A percentile compares a stretch with the other conserved stretches of the same genome.
These are phyloP conservation scores for Saccostrea glomerata DNA, from an alignment of 1,140 invertebrate species.

Conservation along the genomic window DNA sequence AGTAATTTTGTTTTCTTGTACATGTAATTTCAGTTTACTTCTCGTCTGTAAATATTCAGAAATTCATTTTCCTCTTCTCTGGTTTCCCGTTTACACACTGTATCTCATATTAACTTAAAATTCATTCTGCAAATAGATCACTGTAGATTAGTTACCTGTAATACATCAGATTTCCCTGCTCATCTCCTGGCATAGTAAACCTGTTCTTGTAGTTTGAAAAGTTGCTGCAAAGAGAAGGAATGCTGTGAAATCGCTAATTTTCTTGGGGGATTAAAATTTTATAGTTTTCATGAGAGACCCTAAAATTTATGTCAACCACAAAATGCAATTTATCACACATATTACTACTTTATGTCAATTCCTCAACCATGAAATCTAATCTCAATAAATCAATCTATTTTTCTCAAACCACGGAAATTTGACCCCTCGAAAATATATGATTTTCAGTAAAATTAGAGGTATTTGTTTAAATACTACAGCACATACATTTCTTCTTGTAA, in stretches of 20 bases:
- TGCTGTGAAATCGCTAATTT: not conserved
- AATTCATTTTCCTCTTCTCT: no score
- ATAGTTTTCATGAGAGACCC: no score
- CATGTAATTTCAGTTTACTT: no score
- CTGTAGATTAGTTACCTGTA: constrained; percentile 84
- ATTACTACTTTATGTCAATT: not conserved
- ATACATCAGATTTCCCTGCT: constrained; percentile 86
- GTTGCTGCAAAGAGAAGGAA: constrained; percentile 84
- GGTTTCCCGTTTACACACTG: no score
- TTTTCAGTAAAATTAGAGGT: not conserved
- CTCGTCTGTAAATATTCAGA: no score
- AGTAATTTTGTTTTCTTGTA: no score
- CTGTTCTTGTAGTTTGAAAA: constrained; percentile 91
- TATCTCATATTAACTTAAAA: no score
- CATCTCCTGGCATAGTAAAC: constrained; percentile 91
- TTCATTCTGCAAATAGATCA: not conserved
- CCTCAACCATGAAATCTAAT: not conserved
- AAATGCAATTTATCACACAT: not conserved
- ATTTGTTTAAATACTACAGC: not conserved
- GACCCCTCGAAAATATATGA: no score
- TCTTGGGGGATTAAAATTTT: no score
- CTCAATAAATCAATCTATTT: no score
- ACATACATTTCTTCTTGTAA: no score
- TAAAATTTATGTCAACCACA: not conserved
- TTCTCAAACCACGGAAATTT: no score